Evolutionary conservation across 2,113 vertebrate genomes (phyloP), one percentile per base, ranked within the genome.

Genomic region (Donacobius atricapilla): DNA sequence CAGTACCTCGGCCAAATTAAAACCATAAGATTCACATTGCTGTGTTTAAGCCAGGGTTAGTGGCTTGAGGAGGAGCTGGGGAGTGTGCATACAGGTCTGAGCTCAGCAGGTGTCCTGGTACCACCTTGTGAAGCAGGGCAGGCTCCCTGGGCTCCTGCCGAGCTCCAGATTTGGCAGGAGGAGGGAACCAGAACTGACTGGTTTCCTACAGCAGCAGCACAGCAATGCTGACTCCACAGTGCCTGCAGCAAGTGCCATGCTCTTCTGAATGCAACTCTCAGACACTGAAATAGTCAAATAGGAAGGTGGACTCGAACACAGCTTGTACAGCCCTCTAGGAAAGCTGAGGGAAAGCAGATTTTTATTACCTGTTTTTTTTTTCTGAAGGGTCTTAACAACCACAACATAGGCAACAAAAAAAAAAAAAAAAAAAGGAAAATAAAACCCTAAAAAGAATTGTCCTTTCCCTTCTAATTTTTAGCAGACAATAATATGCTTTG

Each of bases 1-100:
- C 80, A 90, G 50, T 18, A 71, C 16, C 65, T 18, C 3, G 1
- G 35, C 31, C 7, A 4, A 53, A 77, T 22, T 45, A 63, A 83
- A 87, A 61, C 30, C 0, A 0, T 7, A 37, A 75, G 33, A 66
- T 20, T 47, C 44, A 37, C 33, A 25, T 15, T 6, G 13, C 25
- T 9, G 22, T 30, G 21, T 50, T 72, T 22, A 85, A 83, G 44
- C 8, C 1, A 1, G 17, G 15, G 45, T 19, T 35, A 68, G 22
- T 5, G 30, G 33, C 21, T 60, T 33, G 16, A 83, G 20, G 15
- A 68, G 39, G 33, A 83, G 61, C 39, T 60, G 61, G 28, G 57
- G 21, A 81, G 9, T 10, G 63, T 4, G 13, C 73, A 61, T 0
- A 42, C 10, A 54, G 39, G 13, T 17, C 58, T 89, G 81, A 89